Evolutionary conservation across 1,140 invertebrate species (phyloP).

Genomic region (Caenorhabditis remanei): DNA sequence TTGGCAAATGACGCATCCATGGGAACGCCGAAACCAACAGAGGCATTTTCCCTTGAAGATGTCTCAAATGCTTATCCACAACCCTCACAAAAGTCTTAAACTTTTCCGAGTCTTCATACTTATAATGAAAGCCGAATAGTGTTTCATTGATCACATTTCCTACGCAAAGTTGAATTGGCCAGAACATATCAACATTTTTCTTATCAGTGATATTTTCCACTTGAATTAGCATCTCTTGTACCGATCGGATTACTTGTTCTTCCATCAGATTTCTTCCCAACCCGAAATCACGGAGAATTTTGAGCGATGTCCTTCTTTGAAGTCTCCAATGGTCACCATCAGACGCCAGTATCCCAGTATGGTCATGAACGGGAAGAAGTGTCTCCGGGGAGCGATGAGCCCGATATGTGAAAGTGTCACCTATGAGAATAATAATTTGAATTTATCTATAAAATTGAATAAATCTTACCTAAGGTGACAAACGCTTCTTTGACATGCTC

Average conservation of each 20-base stretch:
- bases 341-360: slow-evolving; percentile 22
- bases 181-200: slow-evolving; percentile 26
- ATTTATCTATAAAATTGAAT: background rate
- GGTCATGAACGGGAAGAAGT: background rate
- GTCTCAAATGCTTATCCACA: slow-evolving; percentile 28
- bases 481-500: slow-evolving; percentile 47
- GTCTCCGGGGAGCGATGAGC: slow-evolving; percentile 31
- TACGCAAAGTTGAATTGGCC: slow-evolving; percentile 39
- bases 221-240: slow-evolving; percentile 39
- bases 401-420: slow-evolving; percentile 24
- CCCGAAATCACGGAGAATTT: slow-evolving; percentile 37
- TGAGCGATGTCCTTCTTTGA: slow-evolving; percentile 40
- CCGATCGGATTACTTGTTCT: slow-evolving; percentile 29
- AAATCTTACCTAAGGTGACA: background rate
- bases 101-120: slow-evolving; percentile 36
- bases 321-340: slow-evolving; percentile 38
- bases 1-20: slow-evolving; percentile 27
- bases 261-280: slow-evolving; percentile 36
- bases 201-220: slow-evolving; percentile 35
- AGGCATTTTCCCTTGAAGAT: slow-evolving; percentile 38
- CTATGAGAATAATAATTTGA: background rate
- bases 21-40: slow-evolving; percentile 5
- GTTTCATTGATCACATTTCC: slow-evolving; percentile 51
- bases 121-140: slow-evolving; percentile 48
- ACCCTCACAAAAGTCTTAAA: slow-evolving; percentile 36